Conservation (phyloP, 2,113 vertebrate species). For the Bubo scandiacus region DNA sequence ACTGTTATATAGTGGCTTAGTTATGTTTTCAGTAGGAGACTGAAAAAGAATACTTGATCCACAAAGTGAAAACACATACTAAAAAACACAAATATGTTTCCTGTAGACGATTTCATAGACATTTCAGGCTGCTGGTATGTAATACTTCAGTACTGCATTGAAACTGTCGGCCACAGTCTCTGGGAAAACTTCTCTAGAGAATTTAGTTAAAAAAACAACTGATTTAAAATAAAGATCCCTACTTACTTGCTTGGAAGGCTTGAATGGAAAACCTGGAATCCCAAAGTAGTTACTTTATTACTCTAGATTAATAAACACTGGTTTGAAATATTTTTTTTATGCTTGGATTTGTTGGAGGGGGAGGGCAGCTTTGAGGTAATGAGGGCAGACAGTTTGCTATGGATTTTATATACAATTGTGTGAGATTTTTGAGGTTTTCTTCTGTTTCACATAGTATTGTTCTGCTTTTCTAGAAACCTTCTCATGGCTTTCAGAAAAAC, state of each 20-base stretch:
- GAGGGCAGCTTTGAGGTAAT: background rate
- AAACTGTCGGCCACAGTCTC: background rate
- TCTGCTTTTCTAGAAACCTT: constrained; percentile 76
- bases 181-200: background rate
- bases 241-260: background rate
- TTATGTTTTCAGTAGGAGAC: background rate
- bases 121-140: background rate
- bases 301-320: background rate
- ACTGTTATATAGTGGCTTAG: background rate
- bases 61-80: background rate
- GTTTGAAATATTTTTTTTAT: background rate
- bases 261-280: background rate
- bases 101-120: background rate
- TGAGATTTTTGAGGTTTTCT: background rate
- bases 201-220: background rate
- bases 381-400: background rate
- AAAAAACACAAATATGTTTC: background rate
- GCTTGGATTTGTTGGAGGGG: background rate
- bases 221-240: background rate
- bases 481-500: constrained; percentile 84
- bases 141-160: background rate
- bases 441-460: background rate
- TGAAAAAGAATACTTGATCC: background rate
- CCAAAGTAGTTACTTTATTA: background rate
- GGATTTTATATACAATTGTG: background rate